Evolutionary conservation across 2,113 vertebrate species (phyloP).

Genomic region (Hucho hucho): DNA sequence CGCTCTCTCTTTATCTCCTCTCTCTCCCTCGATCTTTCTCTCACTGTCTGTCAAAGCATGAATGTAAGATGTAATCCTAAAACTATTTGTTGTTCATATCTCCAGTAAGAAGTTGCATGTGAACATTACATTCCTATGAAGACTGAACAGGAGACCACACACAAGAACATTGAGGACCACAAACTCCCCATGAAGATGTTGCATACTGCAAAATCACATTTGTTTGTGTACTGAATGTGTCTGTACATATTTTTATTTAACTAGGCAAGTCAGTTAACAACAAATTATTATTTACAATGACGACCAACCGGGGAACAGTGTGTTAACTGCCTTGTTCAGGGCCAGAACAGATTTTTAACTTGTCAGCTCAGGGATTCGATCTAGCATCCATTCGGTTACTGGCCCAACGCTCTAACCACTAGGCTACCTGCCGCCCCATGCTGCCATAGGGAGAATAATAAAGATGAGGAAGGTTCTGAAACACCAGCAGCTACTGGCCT

Average conservation of each 20-base stretch:
- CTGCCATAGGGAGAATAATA: constrained; percentile 99
- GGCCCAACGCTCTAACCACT: too few relatives aligned
- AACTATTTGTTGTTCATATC: background rate
- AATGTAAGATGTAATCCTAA: too few relatives aligned
- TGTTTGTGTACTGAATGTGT: background rate
- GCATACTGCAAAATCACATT: background rate
- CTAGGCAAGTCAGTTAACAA: too few relatives aligned
- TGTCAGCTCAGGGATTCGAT: background rate
- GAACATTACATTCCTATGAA: constrained; percentile 99
- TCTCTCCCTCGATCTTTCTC: too few relatives aligned
- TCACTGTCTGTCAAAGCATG: too few relatives aligned
- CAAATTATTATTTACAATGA: too few relatives aligned
- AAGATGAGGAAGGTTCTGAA: constrained; percentile 99
- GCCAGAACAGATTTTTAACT: background rate
- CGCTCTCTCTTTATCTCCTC: background rate
- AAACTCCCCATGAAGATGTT: constrained; percentile 95
- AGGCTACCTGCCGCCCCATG: too few relatives aligned
- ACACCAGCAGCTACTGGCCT: constrained; percentile 97
- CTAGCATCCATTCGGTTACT: background rate
- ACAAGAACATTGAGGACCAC: constrained; percentile 98
- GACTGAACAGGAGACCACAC: constrained; percentile 97
- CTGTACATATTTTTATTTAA: too few relatives aligned
- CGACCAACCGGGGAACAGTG: too few relatives aligned
- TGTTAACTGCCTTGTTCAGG: too few relatives aligned
- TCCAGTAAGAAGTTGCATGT: constrained; percentile 95